These are phyloP conservation scores for Chymomyza costata DNA, from an alignment of 1,140 invertebrate genomes.

Conservation along the genomic window DNA sequence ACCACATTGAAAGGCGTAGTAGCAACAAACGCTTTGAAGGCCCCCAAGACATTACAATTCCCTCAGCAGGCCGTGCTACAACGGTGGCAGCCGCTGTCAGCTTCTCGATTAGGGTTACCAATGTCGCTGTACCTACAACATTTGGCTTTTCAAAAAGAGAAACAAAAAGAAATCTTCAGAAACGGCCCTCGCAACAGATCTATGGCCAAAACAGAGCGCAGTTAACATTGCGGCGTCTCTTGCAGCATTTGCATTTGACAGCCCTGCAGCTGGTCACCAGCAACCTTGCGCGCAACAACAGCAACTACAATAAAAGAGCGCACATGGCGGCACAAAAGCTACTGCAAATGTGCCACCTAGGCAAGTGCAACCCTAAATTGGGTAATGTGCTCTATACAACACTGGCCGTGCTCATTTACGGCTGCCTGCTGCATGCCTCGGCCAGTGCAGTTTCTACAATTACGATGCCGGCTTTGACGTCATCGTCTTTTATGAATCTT, in stretches of 20 bases:
- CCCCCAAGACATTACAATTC: too few species aligned
- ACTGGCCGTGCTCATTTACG: constrained; percentile 56
- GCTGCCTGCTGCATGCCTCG: constrained; percentile 61
- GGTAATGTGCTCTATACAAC: constrained; percentile 31
- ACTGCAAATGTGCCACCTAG: constrained; percentile 57
- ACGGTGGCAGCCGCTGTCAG: too few species aligned
- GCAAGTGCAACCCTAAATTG: constrained; percentile 27
- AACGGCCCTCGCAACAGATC: too few species aligned
- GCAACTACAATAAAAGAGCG: neutral
- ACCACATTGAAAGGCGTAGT: constrained; percentile 33
- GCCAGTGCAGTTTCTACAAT: constrained; percentile 18
- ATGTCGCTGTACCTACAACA: constrained; percentile 22
- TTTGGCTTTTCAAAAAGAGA: neutral
- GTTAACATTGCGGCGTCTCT: constrained; percentile 60
- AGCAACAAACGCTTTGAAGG: too few species aligned
- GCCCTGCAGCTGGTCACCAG: constrained; percentile 44
- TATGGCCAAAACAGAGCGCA: constrained; percentile 55
- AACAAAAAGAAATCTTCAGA: too few species aligned
- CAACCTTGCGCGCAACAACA: constrained; percentile 20
- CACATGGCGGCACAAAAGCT: constrained; percentile 37
- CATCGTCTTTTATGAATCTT: too few species aligned
- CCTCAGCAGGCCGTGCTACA: too few species aligned
- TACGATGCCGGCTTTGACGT: neutral
- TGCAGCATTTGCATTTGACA: constrained; percentile 55
- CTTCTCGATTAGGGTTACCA: constrained; percentile 35